Base-by-base conservation (phyloP, 1,140 invertebrate species). In the Artemia franciscana region DNA sequence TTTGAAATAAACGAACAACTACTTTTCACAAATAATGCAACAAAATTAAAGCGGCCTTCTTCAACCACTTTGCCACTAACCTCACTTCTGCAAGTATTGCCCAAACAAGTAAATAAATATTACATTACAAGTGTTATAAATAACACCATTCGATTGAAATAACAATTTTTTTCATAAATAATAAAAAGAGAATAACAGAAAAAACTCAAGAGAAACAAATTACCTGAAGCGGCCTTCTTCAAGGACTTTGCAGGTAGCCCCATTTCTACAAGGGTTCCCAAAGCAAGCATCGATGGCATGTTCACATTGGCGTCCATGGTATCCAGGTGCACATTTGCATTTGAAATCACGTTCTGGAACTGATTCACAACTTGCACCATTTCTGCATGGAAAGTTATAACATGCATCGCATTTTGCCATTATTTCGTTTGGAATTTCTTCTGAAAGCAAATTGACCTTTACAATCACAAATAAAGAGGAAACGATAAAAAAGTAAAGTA, bases 211-310 rank as follows among this genome's bases (percentile, higher is more conserved):
- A 5, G 24, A 62, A 60, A 75, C 72, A 4, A 12, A 23, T 72
- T 73, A 88, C 85, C 84, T 85, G 73, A 92, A 91, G 69, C 90
- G 78, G 60, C 90, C 89, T 75, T 90, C 87, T 73, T 92, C 88
- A 51, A 93, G 74, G 67, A 94, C 82, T 72, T 84, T 86, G 73
- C 90, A 94, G 63, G 81, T 83, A 68, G 84, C 84, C 64, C 83
- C 78, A 72, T 93, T 88, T 59, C 84, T 76, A 71, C 91, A 96
- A n/a, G 92, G 92, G 71, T 88, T 84, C 26, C 88, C 91, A 75
- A 92, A 97, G 77, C 94, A 98, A 62, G 92, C 91, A 75, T 94
- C 91, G 70, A 96, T 94, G 79, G 90, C 84, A 72, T 85, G 79
- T 73, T 94, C 85, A 75, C 94, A 98, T 69, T 87, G 81, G 68